Percentiles rank a stretch among this genome's conserved stretches.
Conservation (phyloP, 2,888 invertebrate genomes). For the Orthosia gothica region DNA sequence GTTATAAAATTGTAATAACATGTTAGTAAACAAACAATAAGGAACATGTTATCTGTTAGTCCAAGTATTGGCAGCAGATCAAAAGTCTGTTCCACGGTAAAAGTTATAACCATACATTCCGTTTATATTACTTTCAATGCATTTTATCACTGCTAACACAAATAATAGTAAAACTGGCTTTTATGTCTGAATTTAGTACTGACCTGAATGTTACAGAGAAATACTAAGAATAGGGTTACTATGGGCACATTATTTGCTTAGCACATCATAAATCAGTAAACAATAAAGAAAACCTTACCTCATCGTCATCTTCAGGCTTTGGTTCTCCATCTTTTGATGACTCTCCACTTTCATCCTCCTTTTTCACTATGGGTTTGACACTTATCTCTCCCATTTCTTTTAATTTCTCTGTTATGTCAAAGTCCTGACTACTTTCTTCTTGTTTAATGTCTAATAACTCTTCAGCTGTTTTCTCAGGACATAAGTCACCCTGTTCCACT, state of each 20-base stretch:
- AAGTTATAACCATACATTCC: slow-evolving; percentile 47
- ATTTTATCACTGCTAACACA: slow-evolving; percentile 54
- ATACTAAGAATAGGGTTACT: slow-evolving; percentile 35
- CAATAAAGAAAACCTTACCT: slow-evolving; percentile 75
- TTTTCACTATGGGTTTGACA: slow-evolving; percentile 84
- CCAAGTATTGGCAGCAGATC: slow-evolving; percentile 52
- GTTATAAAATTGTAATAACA: slow-evolving; percentile 25
- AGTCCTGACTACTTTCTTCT: slow-evolving; percentile 89
- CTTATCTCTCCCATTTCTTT: slow-evolving; percentile 92
- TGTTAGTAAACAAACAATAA: slow-evolving; percentile 52
- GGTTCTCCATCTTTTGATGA: slow-evolving; percentile 75
- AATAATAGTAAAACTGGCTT: slow-evolving; percentile 46
- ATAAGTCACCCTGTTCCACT: slow-evolving; percentile 86
- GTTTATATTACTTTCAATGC: slow-evolving; percentile 36
- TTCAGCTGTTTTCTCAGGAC: slow-evolving; percentile 85
- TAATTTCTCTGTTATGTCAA: slow-evolving; percentile 92
- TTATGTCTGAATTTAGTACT: slow-evolving; percentile 51
- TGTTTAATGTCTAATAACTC: slow-evolving; percentile 86
- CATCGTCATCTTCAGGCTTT: slow-evolving; percentile 86
- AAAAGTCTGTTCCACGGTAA: slow-evolving; percentile 47
- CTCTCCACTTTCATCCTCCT: slow-evolving; percentile 77
- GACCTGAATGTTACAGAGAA: slow-evolving; percentile 33
- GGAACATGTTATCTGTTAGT: slow-evolving; percentile 25
- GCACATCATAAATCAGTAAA: not conserved
- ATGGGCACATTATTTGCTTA: slow-evolving; percentile 10